Evolutionary conservation across 1,140 invertebrate species (phyloP).

Genomic region (Riptortus pedestris): DNA sequence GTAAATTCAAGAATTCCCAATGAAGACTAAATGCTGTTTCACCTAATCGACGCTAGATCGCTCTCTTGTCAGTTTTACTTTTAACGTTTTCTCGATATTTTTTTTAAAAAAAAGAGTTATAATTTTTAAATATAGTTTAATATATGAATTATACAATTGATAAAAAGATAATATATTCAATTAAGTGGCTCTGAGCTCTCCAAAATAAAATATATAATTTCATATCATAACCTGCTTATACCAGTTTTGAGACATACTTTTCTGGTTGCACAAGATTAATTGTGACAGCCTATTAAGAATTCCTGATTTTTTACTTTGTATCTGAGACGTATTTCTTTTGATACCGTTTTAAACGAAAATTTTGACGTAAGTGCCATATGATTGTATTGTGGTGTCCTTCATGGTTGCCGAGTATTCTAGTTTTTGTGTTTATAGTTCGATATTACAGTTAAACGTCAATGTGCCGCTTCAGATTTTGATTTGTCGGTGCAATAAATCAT

Average conservation of each 20-base stretch:
- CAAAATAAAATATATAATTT: background rate
- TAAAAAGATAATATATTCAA: background rate
- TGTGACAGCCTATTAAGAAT: background rate
- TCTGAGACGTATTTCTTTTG: background rate
- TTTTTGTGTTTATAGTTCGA: slow-evolving; percentile 8
- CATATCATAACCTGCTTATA: slow-evolving; percentile 1
- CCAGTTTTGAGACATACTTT: background rate
- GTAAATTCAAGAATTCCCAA: background rate
- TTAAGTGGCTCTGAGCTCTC: background rate
- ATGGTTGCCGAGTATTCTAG: background rate
- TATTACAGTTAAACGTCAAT: background rate
- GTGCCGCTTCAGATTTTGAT: background rate
- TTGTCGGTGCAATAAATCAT: background rate
- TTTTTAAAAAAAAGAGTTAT: background rate
- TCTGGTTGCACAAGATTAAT: background rate
- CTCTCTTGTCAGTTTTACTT: background rate
- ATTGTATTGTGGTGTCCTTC: slow-evolving; percentile 4
- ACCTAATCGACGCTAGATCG: background rate
- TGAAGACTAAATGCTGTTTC: slow-evolving; percentile 9
- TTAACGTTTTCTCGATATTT: background rate
- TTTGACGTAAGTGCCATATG: slow-evolving; percentile 10
- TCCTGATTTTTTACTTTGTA: background rate
- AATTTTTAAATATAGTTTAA: background rate
- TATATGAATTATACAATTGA: background rate
- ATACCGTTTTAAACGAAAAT: background rate